Evolutionary conservation across 2,888 invertebrate species (phyloP).

Genomic region (Epinotia ramella): DNA sequence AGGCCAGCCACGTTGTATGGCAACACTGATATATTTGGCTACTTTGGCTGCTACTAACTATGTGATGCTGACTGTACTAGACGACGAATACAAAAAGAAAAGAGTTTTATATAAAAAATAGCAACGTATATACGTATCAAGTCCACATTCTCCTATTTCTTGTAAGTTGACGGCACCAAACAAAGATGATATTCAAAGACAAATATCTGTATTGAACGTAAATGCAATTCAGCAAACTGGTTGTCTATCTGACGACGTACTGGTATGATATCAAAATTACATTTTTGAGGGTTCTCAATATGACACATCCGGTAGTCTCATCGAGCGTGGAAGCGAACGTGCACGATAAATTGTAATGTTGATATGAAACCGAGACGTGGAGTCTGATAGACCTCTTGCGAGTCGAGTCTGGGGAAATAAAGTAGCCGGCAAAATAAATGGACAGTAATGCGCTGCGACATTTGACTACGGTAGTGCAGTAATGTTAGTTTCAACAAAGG

Average conservation of each 20-base stretch:
- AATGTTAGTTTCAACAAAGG: not conserved
- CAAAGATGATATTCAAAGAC: conserved; percentile 5
- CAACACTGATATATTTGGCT: too few species aligned
- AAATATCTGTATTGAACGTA: conserved; percentile 18
- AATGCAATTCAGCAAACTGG: conserved; percentile 19
- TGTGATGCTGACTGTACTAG: too few species aligned
- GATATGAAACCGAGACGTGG: not conserved
- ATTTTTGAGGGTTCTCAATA: not conserved
- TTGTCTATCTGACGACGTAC: not conserved
- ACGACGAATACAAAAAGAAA: too few species aligned
- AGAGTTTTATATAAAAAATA: too few species aligned
- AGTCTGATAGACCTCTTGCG: not conserved
- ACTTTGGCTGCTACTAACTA: too few species aligned
- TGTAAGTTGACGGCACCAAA: not conserved
- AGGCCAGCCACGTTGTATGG: too few species aligned
- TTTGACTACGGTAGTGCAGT: conserved; percentile 35
- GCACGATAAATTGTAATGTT: not conserved
- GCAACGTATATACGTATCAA: too few species aligned
- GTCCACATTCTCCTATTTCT: not conserved
- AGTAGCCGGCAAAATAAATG: conserved; percentile 32
- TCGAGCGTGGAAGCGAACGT: not conserved
- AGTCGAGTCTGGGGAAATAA: conserved; percentile 26
- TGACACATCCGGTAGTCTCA: not conserved
- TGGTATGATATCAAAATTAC: conserved; percentile 4
- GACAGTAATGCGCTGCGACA: conserved; percentile 33